phyloP scores from a whole-genome alignment of 2,797 vertebrate genomes.

The Manis javanica region DNA sequence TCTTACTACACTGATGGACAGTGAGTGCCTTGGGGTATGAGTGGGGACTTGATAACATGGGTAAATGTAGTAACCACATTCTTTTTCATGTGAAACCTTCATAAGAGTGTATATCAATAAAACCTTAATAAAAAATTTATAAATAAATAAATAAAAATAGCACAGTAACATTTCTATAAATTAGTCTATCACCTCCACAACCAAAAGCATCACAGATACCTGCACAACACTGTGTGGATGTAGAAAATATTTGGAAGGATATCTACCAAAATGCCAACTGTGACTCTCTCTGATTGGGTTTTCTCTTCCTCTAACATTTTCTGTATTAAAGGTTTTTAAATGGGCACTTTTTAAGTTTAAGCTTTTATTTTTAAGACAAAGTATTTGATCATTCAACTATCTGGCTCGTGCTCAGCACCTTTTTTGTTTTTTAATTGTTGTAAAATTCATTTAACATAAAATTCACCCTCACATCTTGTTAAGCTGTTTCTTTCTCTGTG shows the following conservation, averaged over 20 bases:
- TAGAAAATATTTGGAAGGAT: not conserved
- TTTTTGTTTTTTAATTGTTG: not conserved
- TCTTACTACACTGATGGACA: no score
- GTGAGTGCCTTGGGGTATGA: no score
- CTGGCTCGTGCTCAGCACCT: not conserved
- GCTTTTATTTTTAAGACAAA: not conserved
- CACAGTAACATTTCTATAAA: not conserved
- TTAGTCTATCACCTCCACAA: not conserved
- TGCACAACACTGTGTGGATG: not conserved
- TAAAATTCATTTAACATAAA: constrained; percentile 30
- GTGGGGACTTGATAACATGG: no score
- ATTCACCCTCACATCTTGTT: not conserved
- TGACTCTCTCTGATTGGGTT: not conserved
- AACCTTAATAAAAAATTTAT: not conserved
- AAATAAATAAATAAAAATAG: not conserved
- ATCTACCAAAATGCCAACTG: not conserved
- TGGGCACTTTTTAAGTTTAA: not conserved
- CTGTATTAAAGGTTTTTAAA: constrained; percentile 19
- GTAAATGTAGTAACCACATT: no score
- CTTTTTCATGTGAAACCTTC: no score
- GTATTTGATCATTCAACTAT: not conserved
- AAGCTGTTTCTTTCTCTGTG: not conserved
- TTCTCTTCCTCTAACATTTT: not conserved
- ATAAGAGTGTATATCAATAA: not conserved
- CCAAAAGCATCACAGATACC: not conserved